A percentile compares a stretch with the other conserved stretches of the same genome.
Conservation (phyloP, 2,113 vertebrate genomes). For the Ia io region DNA sequence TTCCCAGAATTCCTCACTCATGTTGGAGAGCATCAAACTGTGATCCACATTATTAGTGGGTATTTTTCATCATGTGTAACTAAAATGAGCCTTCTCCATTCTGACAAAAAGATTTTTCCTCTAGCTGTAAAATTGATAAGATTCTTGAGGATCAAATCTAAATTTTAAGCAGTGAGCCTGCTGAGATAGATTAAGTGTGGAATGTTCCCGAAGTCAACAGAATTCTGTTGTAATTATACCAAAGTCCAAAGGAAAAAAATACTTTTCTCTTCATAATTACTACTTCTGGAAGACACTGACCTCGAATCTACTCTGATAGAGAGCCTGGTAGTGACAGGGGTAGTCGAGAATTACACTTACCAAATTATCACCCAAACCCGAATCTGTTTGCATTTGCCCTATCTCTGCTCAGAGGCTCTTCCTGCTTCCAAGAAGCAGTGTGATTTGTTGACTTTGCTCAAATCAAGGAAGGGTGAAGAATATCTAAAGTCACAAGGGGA, state of each 20-base stretch:
- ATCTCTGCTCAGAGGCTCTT: background rate
- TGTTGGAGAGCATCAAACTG: background rate
- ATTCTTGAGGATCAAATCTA: constrained; percentile 6
- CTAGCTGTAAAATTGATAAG: background rate
- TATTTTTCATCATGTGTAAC: background rate
- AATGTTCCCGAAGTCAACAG: background rate
- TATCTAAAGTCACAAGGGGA: background rate
- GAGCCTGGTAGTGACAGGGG: background rate
- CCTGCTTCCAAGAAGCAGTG: background rate
- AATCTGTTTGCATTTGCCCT: background rate
- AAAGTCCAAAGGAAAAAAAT: constrained; percentile 17
- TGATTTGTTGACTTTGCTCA: background rate
- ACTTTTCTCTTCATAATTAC: background rate
- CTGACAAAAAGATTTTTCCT: background rate
- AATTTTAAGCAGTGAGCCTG: background rate
- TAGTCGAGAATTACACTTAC: background rate
- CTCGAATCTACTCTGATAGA: background rate
- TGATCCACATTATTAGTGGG: background rate
- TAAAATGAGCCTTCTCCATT: background rate
- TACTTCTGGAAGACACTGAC: background rate
- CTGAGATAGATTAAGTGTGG: background rate
- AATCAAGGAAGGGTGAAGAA: background rate
- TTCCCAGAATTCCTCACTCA: background rate
- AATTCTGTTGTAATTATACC: background rate
- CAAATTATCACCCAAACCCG: background rate